Evolutionary conservation across 1,140 invertebrate species (phyloP), one percentile per base, ranked within the genome.

Genomic region (Diprion similis): DNA sequence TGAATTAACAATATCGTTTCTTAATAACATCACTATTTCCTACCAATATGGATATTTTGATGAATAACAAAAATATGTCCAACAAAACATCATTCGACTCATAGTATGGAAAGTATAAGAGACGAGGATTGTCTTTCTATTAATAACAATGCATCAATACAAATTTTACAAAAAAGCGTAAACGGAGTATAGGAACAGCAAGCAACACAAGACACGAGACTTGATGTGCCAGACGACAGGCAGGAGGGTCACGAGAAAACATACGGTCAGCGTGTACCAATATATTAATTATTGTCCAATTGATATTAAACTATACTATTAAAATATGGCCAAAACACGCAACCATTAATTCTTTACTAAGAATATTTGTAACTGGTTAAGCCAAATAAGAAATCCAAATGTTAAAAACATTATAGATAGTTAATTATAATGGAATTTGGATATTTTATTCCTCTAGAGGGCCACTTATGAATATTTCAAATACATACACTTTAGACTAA

Each of bases 181-280:
- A 59, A 59, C 51, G 51, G 51, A 17, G 51, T 59, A 66, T 47
- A 77, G 76, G 81, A 78, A 83, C 79, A 81, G 81, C 85, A 84
- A 87, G 81, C 83, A 86, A 84, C 81, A 85, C 82, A 83, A 85
- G 85, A 86, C 86, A 87, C 84, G 86, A 88, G 83, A 86, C 82
- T 85, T 83, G 78, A 83, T 86, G 85, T 85, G 84, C 83, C 84
- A 85, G 84, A 84, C 81, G 85, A 87, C 86, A 85, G 78, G 76
- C 82, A 82, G 77, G 81, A 79, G 79, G 80, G 77, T 84, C 74
- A 79, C 78, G 84, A 76, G 76, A 78, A 76, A 80, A 78, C 75
- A 70, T 72, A 73, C 37, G 46, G 67, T 71, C 51, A 59, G 51
- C 51, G 51, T 59, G 11, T 59, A 59, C n/a, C 51, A 59, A 59